Evolutionary conservation across 1,140 invertebrate species (phyloP).

Genomic region (Calliopsis andreniformis): DNA sequence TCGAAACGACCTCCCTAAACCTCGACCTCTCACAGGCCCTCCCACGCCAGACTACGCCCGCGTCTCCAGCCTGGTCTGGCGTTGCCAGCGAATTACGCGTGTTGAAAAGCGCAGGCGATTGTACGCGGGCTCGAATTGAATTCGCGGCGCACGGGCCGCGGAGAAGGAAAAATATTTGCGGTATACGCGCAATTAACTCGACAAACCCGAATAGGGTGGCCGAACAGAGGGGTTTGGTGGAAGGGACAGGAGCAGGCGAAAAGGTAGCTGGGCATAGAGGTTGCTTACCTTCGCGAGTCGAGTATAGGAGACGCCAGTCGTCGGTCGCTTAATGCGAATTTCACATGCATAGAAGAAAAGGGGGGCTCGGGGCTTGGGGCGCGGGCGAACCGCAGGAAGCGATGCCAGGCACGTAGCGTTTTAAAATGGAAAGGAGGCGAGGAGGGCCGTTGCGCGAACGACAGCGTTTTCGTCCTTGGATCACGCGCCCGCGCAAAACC

Average conservation of each 20-base stretch:
- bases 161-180: slow-evolving; percentile 22
- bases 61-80: too few relatives aligned
- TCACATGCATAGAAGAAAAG: slow-evolving; percentile 64
- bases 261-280: neutral
- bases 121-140: slow-evolving; percentile 18
- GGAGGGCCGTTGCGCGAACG: slow-evolving; percentile 45
- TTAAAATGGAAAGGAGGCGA: slow-evolving; percentile 67
- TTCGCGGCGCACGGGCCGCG: neutral
- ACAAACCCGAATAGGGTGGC: slow-evolving; percentile 7
- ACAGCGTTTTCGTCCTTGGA: slow-evolving; percentile 62
- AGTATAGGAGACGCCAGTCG: slow-evolving; percentile 31
- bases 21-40: too few relatives aligned
- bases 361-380: slow-evolving; percentile 19
- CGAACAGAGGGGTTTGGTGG: neutral
- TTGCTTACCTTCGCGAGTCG: slow-evolving; percentile 24
- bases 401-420: slow-evolving; percentile 73
- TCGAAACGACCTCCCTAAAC: too few relatives aligned
- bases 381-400: slow-evolving; percentile 56
- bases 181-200: slow-evolving; percentile 39
- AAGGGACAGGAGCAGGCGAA: neutral
- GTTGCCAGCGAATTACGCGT: too few relatives aligned
- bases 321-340: slow-evolving; percentile 68
- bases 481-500: slow-evolving; percentile 47
- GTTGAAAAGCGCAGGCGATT: neutral
- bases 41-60: too few relatives aligned